Base-by-base conservation (phyloP, 2,113 vertebrate species). In the Phylloscopus trochiloides region DNA sequence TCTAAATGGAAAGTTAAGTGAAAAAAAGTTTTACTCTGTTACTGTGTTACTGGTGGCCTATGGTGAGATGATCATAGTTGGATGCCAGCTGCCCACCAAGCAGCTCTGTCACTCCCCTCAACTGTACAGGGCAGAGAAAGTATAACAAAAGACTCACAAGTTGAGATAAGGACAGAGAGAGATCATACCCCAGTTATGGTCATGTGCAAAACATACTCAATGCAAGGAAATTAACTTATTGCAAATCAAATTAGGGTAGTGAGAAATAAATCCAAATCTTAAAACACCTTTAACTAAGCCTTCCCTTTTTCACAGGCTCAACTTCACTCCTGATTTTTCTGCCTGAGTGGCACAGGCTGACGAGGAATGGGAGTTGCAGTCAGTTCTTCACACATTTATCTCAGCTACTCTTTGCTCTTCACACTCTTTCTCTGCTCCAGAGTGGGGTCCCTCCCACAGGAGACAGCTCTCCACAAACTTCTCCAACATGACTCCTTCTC, bases 161-260 rank as follows among this genome's bases (percentile, higher is more conserved):
- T 7, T 51, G 43, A 51, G 31, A 11, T 58, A 26, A 67, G 20
- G 61, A 32, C 32, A 51, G 34, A 38, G 14, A 48, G 31, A 26
- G 36, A 22, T 67, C 36, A 26, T 1, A 0, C 10, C 21, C 31
- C 21, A 26, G 13, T 43, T 67, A 14, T 0, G 3, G 14, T 67
- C 6, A 7, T 28, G 32, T 52, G 21, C 36, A 51, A 43, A 59
- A 32, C 7, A 8, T 14, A 43, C 45, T 76, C 0, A 1, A 14
- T 50, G 50, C 32, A 45, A 38, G 62, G 21, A 43, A 36, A 51
- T 36, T 51, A 43, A 32, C 7, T 43, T 25, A 36, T 1, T 43
- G 38, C 32, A 42, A 59, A 14, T 59, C 52, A 67, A 43, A 6
- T 76, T 54, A 36, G 14, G 6, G 14, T 36, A 76, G 45, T 68